Conservation (phyloP, 1,140 invertebrate genomes). For the Drosophila subobscura region DNA sequence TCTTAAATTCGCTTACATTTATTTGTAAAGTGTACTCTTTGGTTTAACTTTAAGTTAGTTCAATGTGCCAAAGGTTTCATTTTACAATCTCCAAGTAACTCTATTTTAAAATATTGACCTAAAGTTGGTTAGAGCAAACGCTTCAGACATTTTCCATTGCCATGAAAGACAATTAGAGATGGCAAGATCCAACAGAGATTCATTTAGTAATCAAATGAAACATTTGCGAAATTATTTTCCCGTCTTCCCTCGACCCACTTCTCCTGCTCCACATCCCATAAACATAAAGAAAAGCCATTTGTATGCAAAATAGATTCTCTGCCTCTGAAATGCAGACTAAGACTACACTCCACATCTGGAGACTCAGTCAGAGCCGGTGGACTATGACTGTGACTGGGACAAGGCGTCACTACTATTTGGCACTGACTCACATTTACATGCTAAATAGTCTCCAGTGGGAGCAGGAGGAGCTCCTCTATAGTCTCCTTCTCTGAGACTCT, state of each 20-base stretch:
- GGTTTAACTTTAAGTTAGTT: too few relatives aligned
- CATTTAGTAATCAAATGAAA: constrained; percentile 78
- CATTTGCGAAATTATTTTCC: constrained; percentile 78
- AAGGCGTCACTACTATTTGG: constrained; percentile 57
- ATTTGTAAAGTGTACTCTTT: too few relatives aligned
- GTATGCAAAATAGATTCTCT: constrained; percentile 74
- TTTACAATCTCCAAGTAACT: too few relatives aligned
- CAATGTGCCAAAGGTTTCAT: too few relatives aligned
- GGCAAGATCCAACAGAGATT: constrained; percentile 45
- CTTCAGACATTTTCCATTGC: constrained; percentile 20
- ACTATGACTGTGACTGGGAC: constrained; percentile 21
- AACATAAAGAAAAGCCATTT: constrained; percentile 82
- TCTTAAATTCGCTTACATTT: too few relatives aligned
- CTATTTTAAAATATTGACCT: too few relatives aligned
- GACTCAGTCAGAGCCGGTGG: neutral
- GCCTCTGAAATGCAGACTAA: constrained; percentile 29
- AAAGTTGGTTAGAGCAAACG: neutral
- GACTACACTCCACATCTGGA: neutral
- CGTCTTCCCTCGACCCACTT: constrained; percentile 32
- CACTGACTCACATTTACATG: constrained; percentile 75
- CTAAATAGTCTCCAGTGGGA: constrained; percentile 66
- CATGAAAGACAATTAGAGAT: constrained; percentile 50
- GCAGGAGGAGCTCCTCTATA: constrained; percentile 46
- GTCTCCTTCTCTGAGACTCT: neutral
- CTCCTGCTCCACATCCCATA: constrained; percentile 46